Evolutionary conservation across 2,888 invertebrate genomes (phyloP).

Genomic region (Leucophora obtusa): DNA sequence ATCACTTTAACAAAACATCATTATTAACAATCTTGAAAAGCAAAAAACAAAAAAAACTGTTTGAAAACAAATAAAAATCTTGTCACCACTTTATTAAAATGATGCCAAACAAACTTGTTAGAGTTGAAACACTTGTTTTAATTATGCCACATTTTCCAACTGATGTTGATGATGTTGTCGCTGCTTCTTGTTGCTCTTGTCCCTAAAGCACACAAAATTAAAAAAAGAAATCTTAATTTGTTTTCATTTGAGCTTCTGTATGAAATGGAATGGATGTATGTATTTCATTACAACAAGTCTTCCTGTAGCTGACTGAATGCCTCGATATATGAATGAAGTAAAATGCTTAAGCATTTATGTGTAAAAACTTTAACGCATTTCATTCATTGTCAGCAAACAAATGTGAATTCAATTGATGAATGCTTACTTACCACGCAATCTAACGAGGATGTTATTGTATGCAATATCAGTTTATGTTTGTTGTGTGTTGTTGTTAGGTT

Average conservation of each 20-base stretch:
- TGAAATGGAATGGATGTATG: not conserved
- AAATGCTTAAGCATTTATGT: conserved; percentile 59
- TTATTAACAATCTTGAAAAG: not conserved
- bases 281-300: not conserved
- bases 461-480: conserved; percentile 6
- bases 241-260: conserved; percentile 61
- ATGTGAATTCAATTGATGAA: conserved; percentile 74
- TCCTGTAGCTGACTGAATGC: conserved; percentile 1
- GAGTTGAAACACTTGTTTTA: conserved; percentile 51
- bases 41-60: not conserved
- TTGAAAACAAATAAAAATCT: conserved; percentile 44
- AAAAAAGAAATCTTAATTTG: conserved; percentile 56
- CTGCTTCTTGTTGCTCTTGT: conserved; percentile 15
- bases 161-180: conserved; percentile 24
- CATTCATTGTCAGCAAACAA: conserved; percentile 76
- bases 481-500: conserved; percentile 40
- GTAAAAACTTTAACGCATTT: conserved; percentile 63
- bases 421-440: conserved; percentile 74
- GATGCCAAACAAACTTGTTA: conserved; percentile 57
- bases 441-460: conserved; percentile 45
- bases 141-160: conserved; percentile 49
- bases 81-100: conserved; percentile 64
- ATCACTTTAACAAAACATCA: conserved; percentile 11
- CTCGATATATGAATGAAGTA: not conserved
- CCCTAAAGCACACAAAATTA: conserved; percentile 38